Evolutionary conservation across 2,113 vertebrate genomes (phyloP).

Genomic region (Lagopus leucura): DNA sequence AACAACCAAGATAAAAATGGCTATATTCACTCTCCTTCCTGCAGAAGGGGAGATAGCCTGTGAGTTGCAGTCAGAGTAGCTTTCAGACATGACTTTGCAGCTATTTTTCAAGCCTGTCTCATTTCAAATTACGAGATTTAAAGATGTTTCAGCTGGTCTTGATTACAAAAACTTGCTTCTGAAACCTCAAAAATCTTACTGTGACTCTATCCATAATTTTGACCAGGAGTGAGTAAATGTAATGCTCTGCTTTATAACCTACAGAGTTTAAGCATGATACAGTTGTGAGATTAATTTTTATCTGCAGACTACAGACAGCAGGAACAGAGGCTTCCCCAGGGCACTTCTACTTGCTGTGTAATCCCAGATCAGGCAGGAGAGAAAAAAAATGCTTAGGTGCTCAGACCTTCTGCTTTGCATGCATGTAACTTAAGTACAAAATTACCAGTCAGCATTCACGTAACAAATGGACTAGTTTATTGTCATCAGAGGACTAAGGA

Average conservation of each 20-base stretch:
- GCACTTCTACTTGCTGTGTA: not conserved
- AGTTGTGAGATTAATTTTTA: not conserved
- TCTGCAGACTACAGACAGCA: not conserved
- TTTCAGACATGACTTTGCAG: not conserved
- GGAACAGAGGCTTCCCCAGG: not conserved
- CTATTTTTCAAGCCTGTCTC: constrained; percentile 19
- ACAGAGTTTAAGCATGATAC: not conserved
- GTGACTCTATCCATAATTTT: not conserved
- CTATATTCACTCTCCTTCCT: not conserved
- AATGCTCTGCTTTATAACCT: constrained; percentile 22
- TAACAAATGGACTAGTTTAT: not conserved
- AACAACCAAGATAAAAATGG: not conserved
- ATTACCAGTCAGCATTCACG: not conserved
- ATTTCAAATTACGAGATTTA: constrained; percentile 3
- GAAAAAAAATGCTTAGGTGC: not conserved
- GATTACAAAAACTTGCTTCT: constrained; percentile 2
- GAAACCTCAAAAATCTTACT: constrained; percentile 12
- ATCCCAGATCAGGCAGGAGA: not conserved
- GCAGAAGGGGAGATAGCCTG: not conserved
- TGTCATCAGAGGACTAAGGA: not conserved
- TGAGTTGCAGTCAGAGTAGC: constrained; percentile 1
- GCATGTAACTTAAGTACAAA: not conserved
- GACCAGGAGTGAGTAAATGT: not conserved
- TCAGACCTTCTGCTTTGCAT: not conserved
- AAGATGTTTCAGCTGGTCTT: constrained; percentile 27